Evolutionary conservation across 2,797 vertebrate species (phyloP).

Genomic region (Chloroceryle amazona): DNA sequence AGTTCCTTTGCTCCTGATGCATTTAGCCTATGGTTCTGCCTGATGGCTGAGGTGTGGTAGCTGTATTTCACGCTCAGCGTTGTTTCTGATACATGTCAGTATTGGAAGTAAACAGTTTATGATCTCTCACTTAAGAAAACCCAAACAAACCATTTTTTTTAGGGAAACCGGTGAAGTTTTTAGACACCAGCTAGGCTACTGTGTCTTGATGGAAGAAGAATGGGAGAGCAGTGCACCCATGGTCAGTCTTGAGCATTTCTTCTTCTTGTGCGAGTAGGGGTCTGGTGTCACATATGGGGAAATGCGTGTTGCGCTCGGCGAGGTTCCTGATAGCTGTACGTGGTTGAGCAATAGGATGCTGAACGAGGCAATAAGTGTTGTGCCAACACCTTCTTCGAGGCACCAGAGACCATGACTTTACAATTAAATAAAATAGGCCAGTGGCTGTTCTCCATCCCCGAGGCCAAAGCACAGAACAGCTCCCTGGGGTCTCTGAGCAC

Average conservation of each 20-base stretch:
- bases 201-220: neutral
- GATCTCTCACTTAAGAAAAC: neutral
- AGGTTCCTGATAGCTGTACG: neutral
- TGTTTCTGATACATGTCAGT: neutral
- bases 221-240: fast-evolving
- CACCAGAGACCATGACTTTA: neutral
- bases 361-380: neutral
- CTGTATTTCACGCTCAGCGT: neutral
- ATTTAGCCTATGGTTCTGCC: neutral
- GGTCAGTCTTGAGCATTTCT: neutral
- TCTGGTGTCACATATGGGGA: neutral
- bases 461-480: neutral
- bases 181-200: neutral
- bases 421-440: neutral
- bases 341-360: neutral
- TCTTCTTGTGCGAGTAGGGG: neutral
- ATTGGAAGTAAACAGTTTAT: neutral
- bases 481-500: neutral
- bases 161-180: neutral
- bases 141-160: neutral
- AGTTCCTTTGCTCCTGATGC: neutral
- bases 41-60: neutral
- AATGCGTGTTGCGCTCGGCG: neutral
- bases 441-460: neutral
- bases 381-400: neutral